Evolutionary conservation across 2,888 invertebrate genomes (phyloP).

Genomic region (Neoascia interrupta): DNA sequence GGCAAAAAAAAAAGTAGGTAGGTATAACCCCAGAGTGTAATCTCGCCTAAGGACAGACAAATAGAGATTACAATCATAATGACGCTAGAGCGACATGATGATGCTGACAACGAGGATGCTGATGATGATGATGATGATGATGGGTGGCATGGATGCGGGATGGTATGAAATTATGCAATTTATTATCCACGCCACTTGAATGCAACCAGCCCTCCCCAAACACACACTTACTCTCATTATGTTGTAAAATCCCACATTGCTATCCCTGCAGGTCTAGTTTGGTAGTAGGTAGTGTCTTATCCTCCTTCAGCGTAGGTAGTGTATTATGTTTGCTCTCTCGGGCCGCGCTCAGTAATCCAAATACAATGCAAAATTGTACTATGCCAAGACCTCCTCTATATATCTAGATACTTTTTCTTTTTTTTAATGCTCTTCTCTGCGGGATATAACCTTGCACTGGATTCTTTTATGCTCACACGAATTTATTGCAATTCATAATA

Average conservation of each 20-base stretch:
- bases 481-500: conserved; percentile 62
- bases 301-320: too few relatives aligned
- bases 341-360: conserved; percentile 60
- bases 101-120: background rate
- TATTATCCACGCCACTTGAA: conserved; percentile 62
- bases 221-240: conserved; percentile 67
- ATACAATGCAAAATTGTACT: conserved; percentile 58
- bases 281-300: too few relatives aligned
- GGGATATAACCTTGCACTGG: conserved; percentile 64
- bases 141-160: background rate
- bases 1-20: background rate
- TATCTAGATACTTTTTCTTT: conserved; percentile 23
- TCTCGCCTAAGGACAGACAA: conserved; percentile 21
- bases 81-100: background rate
- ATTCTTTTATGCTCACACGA: conserved; percentile 51
- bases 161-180: conserved; percentile 60
- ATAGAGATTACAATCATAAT: conserved; percentile 40
- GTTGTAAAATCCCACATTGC: conserved; percentile 67
- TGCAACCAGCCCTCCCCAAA: conserved; percentile 19
- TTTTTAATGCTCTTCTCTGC: conserved; percentile 27
- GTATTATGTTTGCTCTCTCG: conserved; percentile 37
- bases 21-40: background rate
- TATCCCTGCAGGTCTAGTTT: conserved; percentile 58
- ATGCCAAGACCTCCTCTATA: conserved; percentile 22
- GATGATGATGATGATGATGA: conserved; percentile 10